Evolutionary conservation across 2,113 vertebrate genomes (phyloP).

Genomic region (Poecilia latipinna): DNA sequence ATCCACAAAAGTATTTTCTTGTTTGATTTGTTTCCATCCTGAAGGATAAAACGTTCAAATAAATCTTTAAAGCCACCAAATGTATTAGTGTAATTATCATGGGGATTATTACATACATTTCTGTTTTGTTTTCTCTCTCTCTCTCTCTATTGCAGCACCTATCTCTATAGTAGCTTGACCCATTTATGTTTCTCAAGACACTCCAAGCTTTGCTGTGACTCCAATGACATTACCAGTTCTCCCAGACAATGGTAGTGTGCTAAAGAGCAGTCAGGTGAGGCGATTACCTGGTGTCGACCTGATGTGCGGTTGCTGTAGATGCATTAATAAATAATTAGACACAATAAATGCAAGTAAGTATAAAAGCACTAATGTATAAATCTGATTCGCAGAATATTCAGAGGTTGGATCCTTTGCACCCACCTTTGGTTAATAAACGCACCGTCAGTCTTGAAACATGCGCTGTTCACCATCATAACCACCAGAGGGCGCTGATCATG

Average conservation of each 20-base stretch:
- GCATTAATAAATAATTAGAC: neutral
- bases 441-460: conserved; percentile 76
- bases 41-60: neutral
- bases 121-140: neutral
- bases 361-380: neutral
- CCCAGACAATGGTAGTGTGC: conserved; percentile 41
- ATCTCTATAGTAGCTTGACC: conserved; percentile 66
- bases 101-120: neutral
- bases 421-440: conserved; percentile 67
- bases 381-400: conserved; percentile 49
- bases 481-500: conserved; percentile 75
- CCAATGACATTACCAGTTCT: conserved; percentile 66
- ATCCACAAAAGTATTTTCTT: neutral
- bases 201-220: conserved; percentile 34
- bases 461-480: conserved; percentile 76
- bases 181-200: conserved; percentile 17
- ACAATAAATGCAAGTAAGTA: neutral
- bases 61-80: neutral
- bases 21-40: neutral
- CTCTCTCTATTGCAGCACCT: conserved; percentile 51
- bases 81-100: neutral
- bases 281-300: neutral
- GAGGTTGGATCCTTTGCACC: conserved; percentile 75
- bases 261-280: conserved; percentile 64
- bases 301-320: neutral